Base-by-base conservation (phyloP, 2,888 invertebrate genomes). In the Protodeltote pygarga region DNA sequence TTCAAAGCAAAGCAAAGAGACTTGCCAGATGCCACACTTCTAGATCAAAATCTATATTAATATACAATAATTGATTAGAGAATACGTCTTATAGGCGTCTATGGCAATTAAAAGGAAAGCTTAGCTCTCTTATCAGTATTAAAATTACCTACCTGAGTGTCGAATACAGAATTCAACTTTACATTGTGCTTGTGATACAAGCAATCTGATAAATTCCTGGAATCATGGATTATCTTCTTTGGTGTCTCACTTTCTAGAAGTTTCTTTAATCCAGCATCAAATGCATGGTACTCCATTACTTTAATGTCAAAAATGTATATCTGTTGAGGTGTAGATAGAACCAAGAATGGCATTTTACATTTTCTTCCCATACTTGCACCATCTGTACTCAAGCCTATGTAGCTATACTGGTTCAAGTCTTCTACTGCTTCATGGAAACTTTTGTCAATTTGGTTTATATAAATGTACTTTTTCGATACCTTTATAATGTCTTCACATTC, bases 151-250 rank as follows among this genome's bases (percentile, higher is more conserved):
- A 92, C 92, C 87, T 94, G 92, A 52, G 94, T 94, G 73, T 94
- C 94, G 89, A 94, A 94, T 23, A 94, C 87, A 64, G 93, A 93
- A 45, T 83, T 78, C 37, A 94, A 74, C 62, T 89, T 87, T 6
- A 94, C 89, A 74, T 88, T 83, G 73, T 93, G 94, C 66, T 93
- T 92, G 71, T 94, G 93, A 73, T 85, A 91, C 31, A 94, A 78
- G 61, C 93, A 92, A 69, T 94, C 94, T 0, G 94, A 93, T 42
- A 93, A 71, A 55, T 89, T 87, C 48, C 94, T 85, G 55, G 93
- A 93, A 69, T 94, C 93, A 83, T 94, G 94, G 17, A 93, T 84
- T 58, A 94, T 93, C 82, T 94, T 93, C 42, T 92, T 87, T 16
- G 92, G 87, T 34, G 63, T 71, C 19, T 84, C 84, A 78, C 83